A percentile compares a stretch with the other conserved stretches of the same genome.
These are phyloP conservation scores for Eidolon dupreanum DNA, from an alignment of 2,797 vertebrate genomes.

Conservation along the genomic window DNA sequence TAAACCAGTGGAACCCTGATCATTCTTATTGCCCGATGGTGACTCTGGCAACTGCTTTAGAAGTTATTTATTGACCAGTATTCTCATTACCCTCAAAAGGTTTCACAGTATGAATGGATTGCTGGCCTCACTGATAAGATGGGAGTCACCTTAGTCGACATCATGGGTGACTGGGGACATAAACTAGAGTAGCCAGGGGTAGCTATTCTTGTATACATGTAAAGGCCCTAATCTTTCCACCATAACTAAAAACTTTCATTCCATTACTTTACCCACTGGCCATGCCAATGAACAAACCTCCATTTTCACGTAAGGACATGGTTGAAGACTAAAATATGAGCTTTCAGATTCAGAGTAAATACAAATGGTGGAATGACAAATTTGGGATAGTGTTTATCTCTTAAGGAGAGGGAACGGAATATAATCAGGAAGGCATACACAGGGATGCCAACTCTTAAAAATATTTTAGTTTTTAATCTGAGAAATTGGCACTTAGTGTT, in stretches of 20 bases:
- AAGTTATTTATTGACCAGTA: background rate
- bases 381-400: background rate
- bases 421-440: background rate
- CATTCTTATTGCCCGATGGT: background rate
- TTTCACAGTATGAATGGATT: background rate
- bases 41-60: background rate
- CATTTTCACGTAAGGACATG: background rate
- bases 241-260: background rate
- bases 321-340: background rate
- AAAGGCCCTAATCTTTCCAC: background rate
- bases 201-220: background rate
- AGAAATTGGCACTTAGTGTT: background rate
- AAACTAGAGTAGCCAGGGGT: background rate
- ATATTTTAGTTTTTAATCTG: constrained; percentile 26
- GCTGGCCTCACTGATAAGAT: background rate
- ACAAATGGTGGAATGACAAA: background rate
- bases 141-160: background rate
- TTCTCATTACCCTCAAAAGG: background rate
- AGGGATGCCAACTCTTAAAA: background rate
- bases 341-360: background rate
- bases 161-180: background rate
- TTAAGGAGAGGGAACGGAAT: background rate
- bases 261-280: background rate
- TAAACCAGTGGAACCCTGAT: background rate
- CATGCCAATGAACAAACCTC: background rate